Evolutionary conservation across 2,113 vertebrate species (phyloP), one percentile per base, ranked within the genome.

Genomic region (Ondatra zibethicus): DNA sequence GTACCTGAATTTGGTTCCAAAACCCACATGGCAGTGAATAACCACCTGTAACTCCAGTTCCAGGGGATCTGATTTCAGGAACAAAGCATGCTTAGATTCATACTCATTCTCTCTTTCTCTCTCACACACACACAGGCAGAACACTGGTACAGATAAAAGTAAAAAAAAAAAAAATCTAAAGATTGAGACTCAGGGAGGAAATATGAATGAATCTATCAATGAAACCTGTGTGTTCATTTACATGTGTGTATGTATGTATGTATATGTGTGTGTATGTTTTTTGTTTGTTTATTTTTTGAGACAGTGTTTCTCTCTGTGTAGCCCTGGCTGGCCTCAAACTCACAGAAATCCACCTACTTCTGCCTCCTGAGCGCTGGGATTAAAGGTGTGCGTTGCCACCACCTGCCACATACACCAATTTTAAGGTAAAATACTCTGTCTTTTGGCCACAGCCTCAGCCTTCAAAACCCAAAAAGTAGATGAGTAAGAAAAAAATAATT

Each of bases 401-500:
- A 68, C 66, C 66, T 68, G 31, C 31, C 91, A 58, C 33, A 55
- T 2, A 80, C 7, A 91, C 31, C 42, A 88, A 29, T 75, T 87
- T 86, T 76, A 92, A 95, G 36, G 72, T 61, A 96, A 96, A 95
- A 92, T 36, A 77, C 3, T 42, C 7, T n/a, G 36, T 93, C 80
- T 94, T 94, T 94, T 52, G 87, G 89, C 66, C 65, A 96, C 21
- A 55, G 50, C 27, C 29, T 96, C 42, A 23, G 45, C 78, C n/a
- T 95, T 91, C 29, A 93, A 80, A 96, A 97, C 17, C 17, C 52
- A 78, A 89, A 72, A 50, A 94, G 25, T 63, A 10, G 23, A 47
- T 65, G 89, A 89, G 14, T 94, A 45, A 92, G n/a, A 88, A 96
- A 58, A 58, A 94, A 39, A 47, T 11, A 13, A 39, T 80, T 68